These are phyloP conservation scores for Zootermopsis nevadensis DNA, from an alignment of 2,888 invertebrate species.

Conservation along the genomic window DNA sequence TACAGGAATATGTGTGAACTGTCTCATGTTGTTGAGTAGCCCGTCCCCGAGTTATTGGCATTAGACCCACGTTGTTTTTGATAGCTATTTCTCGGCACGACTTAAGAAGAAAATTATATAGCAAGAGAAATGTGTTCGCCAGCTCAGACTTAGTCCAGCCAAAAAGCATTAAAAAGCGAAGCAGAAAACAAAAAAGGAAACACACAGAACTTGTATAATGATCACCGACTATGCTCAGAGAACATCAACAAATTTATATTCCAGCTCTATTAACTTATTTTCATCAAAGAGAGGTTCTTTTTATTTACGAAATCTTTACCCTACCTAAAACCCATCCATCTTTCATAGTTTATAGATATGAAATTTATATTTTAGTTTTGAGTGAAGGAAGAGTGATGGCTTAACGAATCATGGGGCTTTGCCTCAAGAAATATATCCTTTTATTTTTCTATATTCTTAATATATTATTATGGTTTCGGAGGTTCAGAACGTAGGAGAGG, in stretches of 20 bases:
- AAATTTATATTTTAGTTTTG: conserved; percentile 39
- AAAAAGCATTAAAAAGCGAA: conserved; percentile 36
- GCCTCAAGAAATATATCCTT: conserved; percentile 37
- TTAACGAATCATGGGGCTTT: conserved; percentile 45
- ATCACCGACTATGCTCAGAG: background rate
- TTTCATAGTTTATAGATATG: conserved; percentile 43
- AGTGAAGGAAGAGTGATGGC: conserved; percentile 46
- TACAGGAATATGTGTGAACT: too few relatives aligned
- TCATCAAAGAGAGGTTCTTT: background rate
- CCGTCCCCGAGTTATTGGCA: conserved; percentile 37
- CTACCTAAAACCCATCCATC: background rate
- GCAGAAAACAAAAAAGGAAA: conserved; percentile 23
- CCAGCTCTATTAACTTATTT: conserved; percentile 41
- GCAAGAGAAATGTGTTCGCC: conserved; percentile 36
- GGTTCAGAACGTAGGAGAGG: background rate
- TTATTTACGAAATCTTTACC: background rate
- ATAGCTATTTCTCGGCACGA: conserved; percentile 41
- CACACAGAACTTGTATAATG: conserved; percentile 24
- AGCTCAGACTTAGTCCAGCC: conserved; percentile 37
- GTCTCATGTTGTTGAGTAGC: conserved; percentile 36
- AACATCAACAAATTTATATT: conserved; percentile 46
- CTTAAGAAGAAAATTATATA: conserved; percentile 47
- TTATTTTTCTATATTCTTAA: conserved; percentile 45
- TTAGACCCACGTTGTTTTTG: conserved; percentile 35
- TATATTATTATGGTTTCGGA: conserved; percentile 31